Evolutionary conservation across 2,888 invertebrate species (phyloP).

Genomic region (Pseudanteris insignis): DNA sequence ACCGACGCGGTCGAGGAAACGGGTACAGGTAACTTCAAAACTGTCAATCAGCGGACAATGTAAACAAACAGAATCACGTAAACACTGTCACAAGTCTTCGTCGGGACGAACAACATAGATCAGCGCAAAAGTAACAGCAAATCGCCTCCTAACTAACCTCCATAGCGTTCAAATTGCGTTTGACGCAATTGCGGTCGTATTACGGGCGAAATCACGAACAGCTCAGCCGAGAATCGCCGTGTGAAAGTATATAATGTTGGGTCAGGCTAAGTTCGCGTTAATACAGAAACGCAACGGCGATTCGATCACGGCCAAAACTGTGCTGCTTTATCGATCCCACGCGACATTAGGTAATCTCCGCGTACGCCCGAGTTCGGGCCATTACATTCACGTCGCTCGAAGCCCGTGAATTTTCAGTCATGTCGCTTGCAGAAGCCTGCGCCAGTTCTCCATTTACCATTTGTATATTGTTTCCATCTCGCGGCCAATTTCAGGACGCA

Average conservation of each 20-base stretch:
- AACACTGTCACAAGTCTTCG: conserved; percentile 1
- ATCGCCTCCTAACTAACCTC: conserved; percentile 36
- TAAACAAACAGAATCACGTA: conserved; percentile 21
- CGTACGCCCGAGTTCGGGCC: conserved; percentile 34
- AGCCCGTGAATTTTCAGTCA: conserved; percentile 45
- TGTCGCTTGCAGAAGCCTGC: conserved; percentile 43
- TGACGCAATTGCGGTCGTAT: conserved; percentile 9
- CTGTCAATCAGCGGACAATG: conserved; percentile 30
- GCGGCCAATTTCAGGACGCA: conserved; percentile 24
- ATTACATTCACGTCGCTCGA: conserved; percentile 43
- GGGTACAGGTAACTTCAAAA: conserved; percentile 1
- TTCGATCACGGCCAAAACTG: conserved; percentile 10
- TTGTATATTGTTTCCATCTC: conserved; percentile 25
- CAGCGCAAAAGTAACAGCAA: background rate
- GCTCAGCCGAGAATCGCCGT: conserved; percentile 20
- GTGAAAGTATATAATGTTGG: conserved; percentile 25
- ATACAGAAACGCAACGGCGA: background rate
- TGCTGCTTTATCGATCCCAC: conserved; percentile 39
- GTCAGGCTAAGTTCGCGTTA: conserved; percentile 3
- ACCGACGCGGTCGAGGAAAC: conserved; percentile 1
- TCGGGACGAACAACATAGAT: background rate
- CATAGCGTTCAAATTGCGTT: conserved; percentile 17
- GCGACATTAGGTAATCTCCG: conserved; percentile 45
- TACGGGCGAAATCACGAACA: conserved; percentile 16
- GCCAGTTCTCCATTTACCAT: conserved; percentile 46